phyloP scores from a whole-genome alignment of 2,797 vertebrate species.

The Botia almorhae region DNA sequence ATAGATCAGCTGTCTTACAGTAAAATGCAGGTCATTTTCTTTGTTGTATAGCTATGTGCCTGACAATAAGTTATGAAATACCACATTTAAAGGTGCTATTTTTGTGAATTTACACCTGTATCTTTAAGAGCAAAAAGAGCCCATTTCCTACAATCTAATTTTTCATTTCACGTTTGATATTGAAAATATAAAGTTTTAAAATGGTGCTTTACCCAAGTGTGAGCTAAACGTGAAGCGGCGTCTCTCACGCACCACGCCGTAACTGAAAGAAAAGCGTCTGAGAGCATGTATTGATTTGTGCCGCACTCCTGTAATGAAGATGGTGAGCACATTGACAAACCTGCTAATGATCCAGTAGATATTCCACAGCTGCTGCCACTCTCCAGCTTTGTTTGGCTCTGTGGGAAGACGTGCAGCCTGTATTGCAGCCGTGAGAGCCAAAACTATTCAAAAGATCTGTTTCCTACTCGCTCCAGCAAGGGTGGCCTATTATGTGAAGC shows the following conservation, averaged over 20 bases:
- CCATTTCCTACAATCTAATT: neutral
- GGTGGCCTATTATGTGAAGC: constrained; percentile 46
- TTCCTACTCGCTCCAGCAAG: constrained; percentile 43
- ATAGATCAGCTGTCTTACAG: no score
- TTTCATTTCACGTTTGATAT: constrained; percentile 34
- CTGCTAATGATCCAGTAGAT: constrained; percentile 55
- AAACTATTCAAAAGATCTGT: constrained; percentile 50
- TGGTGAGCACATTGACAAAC: constrained; percentile 54
- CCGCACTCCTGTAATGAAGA: constrained; percentile 56
- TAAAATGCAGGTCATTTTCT: neutral
- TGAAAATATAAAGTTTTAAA: constrained; percentile 50
- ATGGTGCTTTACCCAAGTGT: constrained; percentile 53
- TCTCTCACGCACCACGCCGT: constrained; percentile 46
- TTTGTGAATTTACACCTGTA: neutral
- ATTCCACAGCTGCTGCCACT: constrained; percentile 56
- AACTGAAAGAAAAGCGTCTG: constrained; percentile 54
- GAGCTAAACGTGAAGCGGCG: constrained; percentile 51
- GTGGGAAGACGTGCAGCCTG: constrained; percentile 37
- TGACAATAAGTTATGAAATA: neutral
- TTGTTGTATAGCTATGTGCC: neutral
- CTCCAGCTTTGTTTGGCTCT: constrained; percentile 52
- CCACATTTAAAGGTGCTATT: neutral
- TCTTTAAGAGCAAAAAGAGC: neutral
- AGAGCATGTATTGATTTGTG: constrained; percentile 57
- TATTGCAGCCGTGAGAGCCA: constrained; percentile 40